Percentiles rank a stretch among this genome's conserved stretches.
These are phyloP conservation scores for Tethya wilhelma DNA, from an alignment of 37 sponge, comb jelly and placozoan genomes.

Conservation along the genomic window DNA sequence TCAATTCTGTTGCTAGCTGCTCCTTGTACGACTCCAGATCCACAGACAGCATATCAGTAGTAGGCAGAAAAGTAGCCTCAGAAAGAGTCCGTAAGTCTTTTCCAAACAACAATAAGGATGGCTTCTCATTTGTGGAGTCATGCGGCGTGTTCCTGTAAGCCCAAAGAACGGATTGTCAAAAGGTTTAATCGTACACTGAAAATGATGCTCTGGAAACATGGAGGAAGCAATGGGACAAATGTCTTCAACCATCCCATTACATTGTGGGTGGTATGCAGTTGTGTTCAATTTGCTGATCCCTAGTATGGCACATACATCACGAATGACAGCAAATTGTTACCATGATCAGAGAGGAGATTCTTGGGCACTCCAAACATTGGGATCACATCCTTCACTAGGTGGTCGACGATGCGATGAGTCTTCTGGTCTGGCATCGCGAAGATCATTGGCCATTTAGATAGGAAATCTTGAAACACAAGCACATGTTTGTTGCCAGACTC, in stretches of 20 bases:
- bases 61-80: too few relatives aligned
- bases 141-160: too few relatives aligned
- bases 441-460: slow-evolving; percentile 62
- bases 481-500: slow-evolving; percentile 28
- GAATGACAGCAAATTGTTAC: slow-evolving; percentile 50
- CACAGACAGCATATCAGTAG: too few relatives aligned
- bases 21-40: too few relatives aligned
- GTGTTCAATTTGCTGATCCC: slow-evolving; percentile 50
- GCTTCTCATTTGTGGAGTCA: too few relatives aligned
- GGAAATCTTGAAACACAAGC: slow-evolving; percentile 64
- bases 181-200: too few relatives aligned
- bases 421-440: slow-evolving; percentile 66
- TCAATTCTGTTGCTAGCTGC: too few relatives aligned
- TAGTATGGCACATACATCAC: slow-evolving; percentile 36
- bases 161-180: too few relatives aligned
- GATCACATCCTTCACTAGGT: slow-evolving; percentile 37
- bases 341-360: slow-evolving; percentile 54
- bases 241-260: slow-evolving; percentile 37
- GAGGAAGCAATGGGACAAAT: too few relatives aligned
- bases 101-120: too few relatives aligned
- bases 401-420: slow-evolving; percentile 23
- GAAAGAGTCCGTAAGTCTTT: too few relatives aligned
- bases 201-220: too few relatives aligned
- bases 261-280: slow-evolving; percentile 46
- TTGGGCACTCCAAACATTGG: slow-evolving; percentile 63